Conservation (phyloP, 1,140 invertebrate species). For the Littorina saxatilis region DNA sequence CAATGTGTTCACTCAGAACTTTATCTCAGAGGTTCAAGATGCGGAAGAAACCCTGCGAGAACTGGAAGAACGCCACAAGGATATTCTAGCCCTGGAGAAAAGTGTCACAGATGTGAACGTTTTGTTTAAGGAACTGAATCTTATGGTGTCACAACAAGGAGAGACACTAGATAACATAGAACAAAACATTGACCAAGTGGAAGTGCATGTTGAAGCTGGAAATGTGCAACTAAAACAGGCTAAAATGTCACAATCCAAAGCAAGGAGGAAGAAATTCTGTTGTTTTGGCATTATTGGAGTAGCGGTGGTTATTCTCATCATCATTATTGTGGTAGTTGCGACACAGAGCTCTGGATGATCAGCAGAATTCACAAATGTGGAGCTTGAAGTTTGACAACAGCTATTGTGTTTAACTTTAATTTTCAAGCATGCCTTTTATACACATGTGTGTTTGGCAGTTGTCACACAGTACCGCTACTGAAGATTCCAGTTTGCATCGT, state of each 20-base stretch:
- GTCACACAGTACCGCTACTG: too few relatives aligned
- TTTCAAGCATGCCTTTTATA: too few relatives aligned
- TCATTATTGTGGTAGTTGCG: conserved; percentile 50
- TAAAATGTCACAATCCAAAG: conserved; percentile 41
- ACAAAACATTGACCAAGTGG: conserved; percentile 47
- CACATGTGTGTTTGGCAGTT: too few relatives aligned
- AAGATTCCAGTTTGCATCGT: too few relatives aligned
- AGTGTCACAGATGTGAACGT: conserved; percentile 60
- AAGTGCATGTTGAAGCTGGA: conserved; percentile 48
- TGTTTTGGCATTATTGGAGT: conserved; percentile 52
- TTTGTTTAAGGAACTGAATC: conserved; percentile 63
- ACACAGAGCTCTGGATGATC: not conserved
- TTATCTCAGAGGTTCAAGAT: conserved; percentile 56
- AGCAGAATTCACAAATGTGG: too few relatives aligned
- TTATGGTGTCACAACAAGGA: conserved; percentile 58
- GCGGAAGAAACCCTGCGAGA: conserved; percentile 55
- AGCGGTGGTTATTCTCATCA: conserved; percentile 47
- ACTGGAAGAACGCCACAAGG: conserved; percentile 78
- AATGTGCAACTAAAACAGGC: conserved; percentile 53
- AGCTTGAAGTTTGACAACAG: too few relatives aligned
- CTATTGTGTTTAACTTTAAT: too few relatives aligned
- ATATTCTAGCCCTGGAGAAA: conserved; percentile 59
- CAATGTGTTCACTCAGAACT: conserved; percentile 57
- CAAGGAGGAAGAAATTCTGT: conserved; percentile 55
- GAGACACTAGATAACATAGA: conserved; percentile 61